Evolutionary conservation across 2,797 vertebrate genomes (phyloP).

Genomic region (Peromyscus attwateri): DNA sequence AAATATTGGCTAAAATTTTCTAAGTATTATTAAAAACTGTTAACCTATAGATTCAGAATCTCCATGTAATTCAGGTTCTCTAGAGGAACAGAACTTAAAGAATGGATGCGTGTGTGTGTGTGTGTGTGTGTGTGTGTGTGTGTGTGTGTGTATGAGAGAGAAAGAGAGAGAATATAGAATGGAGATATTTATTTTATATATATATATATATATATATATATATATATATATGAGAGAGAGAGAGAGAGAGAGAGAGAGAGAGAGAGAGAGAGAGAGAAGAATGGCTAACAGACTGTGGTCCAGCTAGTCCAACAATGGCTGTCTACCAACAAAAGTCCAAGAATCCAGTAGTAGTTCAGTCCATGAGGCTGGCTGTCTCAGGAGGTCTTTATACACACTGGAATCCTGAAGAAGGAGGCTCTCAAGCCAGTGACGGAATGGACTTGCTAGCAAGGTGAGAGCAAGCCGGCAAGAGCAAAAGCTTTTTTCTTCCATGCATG

Average conservation of each 20-base stretch:
- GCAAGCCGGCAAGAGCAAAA: not conserved
- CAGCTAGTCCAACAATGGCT: not conserved
- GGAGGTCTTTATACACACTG: not conserved
- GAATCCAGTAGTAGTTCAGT: too few species aligned
- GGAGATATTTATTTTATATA: not conserved
- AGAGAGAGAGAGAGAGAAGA: not conserved
- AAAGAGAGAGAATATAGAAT: not conserved
- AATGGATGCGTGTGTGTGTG: not conserved
- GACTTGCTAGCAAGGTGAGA: not conserved
- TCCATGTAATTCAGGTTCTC: not conserved
- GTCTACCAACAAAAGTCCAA: not conserved
- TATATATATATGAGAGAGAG: too few species aligned
- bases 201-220: not conserved
- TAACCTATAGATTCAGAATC: not conserved
- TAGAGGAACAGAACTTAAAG: not conserved
- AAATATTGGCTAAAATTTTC: slow-evolving; percentile 28
- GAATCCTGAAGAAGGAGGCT: not conserved
- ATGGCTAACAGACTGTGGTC: too few species aligned
- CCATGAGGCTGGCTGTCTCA: not conserved
- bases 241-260: too few species aligned
- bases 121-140: too few species aligned
- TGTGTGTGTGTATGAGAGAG: too few species aligned
- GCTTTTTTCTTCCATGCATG: not conserved
- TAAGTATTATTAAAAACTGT: slow-evolving; percentile 43
- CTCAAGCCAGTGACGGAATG: too few species aligned